Percentiles rank a stretch among this genome's conserved stretches.
Evolutionary conservation across 2,113 vertebrate genomes (phyloP).

Genomic region (Nycticryphes semicollaris): DNA sequence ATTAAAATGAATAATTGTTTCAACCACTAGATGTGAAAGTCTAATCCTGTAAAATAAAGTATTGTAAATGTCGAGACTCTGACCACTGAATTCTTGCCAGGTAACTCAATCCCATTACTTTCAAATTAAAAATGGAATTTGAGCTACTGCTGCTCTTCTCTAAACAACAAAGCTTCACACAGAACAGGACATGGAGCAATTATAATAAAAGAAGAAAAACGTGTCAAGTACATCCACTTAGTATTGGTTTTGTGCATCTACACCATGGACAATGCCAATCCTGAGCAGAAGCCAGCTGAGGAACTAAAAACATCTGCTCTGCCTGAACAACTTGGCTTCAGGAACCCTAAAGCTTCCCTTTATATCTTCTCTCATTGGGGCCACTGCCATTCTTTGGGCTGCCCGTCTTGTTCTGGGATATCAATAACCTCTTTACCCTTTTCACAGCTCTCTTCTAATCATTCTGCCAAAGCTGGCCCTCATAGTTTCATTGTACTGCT

Average conservation of each 20-base stretch:
- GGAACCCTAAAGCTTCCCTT: neutral
- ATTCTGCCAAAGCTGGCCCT: neutral
- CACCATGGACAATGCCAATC: neutral
- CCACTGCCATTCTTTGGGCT: neutral
- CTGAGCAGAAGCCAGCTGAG: neutral
- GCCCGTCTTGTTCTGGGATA: neutral
- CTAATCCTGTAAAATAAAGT: neutral
- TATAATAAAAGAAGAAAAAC: neutral
- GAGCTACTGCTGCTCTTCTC: neutral
- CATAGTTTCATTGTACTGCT: neutral
- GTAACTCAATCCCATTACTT: neutral
- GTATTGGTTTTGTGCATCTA: neutral
- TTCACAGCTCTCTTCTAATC: neutral
- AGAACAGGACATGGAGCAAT: neutral
- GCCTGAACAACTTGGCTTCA: neutral
- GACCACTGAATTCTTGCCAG: neutral
- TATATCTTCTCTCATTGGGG: neutral
- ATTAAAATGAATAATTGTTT: neutral
- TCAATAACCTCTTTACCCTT: neutral
- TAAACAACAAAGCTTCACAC: neutral
- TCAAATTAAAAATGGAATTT: slow-evolving; percentile 17
- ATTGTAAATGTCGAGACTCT: neutral
- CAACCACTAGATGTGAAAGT: neutral
- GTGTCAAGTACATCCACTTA: neutral
- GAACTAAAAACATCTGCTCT: neutral